Percentiles rank a stretch among this genome's conserved stretches.
Conservation (phyloP, 23 tunicate species). For the Ciona savignyi region DNA sequence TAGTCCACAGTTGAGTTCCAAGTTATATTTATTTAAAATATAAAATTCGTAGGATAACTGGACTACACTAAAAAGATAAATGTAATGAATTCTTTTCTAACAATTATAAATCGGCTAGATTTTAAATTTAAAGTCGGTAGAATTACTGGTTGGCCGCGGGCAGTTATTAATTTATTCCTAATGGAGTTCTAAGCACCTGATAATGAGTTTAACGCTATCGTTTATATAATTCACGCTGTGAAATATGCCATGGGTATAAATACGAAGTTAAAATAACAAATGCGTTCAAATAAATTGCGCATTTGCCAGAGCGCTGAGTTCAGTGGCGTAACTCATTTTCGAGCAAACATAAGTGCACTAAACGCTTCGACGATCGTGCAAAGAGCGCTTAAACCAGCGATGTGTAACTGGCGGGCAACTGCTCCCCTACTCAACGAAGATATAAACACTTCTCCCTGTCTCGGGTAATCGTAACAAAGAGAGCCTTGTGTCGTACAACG, state of each 20-base stretch:
- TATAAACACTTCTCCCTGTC: not conserved
- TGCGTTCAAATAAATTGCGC: not conserved
- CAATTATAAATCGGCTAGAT: no score
- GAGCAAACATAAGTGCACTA: not conserved
- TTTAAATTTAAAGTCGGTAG: no score
- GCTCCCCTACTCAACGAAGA: not conserved
- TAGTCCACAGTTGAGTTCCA: no score
- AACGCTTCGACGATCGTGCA: not conserved
- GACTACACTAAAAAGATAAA: no score
- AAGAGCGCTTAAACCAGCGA: not conserved
- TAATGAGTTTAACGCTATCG: no score
- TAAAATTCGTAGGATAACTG: no score
- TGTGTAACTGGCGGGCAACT: not conserved
- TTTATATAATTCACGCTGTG: no score
- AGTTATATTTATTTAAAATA: no score
- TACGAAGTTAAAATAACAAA: not conserved
- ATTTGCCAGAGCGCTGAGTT: not conserved
- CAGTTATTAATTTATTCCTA: no score
- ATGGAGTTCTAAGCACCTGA: not conserved
- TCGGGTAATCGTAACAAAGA: not conserved
- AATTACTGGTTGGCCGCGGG: no score
- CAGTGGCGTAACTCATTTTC: not conserved
- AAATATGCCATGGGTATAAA: no score
- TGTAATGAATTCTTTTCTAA: no score
- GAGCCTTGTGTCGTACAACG: conserved; percentile 6